phyloP scores from a whole-genome alignment of 2,888 invertebrate genomes.

The Metacarcinus magister region DNA sequence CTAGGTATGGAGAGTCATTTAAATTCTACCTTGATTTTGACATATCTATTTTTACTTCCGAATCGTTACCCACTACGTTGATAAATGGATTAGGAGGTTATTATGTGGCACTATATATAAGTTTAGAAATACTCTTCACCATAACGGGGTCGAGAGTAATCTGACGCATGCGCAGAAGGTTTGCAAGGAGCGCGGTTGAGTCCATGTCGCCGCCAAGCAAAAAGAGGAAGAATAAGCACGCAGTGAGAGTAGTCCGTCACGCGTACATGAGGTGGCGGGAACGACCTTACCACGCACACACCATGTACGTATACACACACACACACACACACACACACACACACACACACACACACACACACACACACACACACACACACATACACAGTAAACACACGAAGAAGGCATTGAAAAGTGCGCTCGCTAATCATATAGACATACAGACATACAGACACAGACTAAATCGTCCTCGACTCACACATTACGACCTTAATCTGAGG shows the following conservation, averaged over 20 bases:
- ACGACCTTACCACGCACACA: neutral
- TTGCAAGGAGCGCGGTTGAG: neutral
- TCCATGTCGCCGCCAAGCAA: neutral
- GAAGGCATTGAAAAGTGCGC: too few species aligned
- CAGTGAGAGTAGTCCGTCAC: neutral
- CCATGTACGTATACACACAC: neutral
- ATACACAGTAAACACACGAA: too few species aligned
- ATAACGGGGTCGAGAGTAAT: too few species aligned
- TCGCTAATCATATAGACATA: neutral
- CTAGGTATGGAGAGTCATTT: too few species aligned
- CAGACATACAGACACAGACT: neutral
- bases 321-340: conserved; percentile 30
- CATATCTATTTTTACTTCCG: too few species aligned
- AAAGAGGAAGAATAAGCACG: neutral
- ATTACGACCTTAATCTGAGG: neutral
- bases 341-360: neutral
- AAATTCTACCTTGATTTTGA: too few species aligned
- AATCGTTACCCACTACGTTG: too few species aligned
- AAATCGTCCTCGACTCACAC: neutral
- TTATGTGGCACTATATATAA: too few species aligned
- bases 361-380: too few species aligned
- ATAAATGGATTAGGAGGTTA: too few species aligned
- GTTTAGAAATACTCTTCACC: too few species aligned
- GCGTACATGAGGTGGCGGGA: conserved; percentile 31
- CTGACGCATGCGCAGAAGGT: too few species aligned